Conservation (phyloP, 2,888 invertebrate species). For the Brenthis hecate region DNA sequence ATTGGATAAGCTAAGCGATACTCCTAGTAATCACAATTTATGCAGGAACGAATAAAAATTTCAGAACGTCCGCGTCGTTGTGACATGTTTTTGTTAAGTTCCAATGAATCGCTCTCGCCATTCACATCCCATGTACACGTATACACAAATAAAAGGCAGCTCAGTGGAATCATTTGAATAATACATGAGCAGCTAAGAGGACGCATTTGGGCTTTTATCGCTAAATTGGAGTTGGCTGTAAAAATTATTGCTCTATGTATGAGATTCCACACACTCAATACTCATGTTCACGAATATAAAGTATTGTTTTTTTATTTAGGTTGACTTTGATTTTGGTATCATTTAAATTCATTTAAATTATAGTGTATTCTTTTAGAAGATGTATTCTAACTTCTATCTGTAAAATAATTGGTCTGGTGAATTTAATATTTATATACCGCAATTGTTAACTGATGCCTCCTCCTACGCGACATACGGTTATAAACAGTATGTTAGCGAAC, state of each 20-base stretch:
- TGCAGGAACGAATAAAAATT: neutral
- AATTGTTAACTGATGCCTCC: too few relatives aligned
- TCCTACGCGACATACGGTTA: too few relatives aligned
- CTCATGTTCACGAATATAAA: neutral
- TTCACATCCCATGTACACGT: constrained; percentile 44
- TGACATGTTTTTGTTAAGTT: constrained; percentile 13
- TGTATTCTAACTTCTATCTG: too few relatives aligned
- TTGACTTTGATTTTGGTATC: neutral
- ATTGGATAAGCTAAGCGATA: too few relatives aligned
- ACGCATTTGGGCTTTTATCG: constrained; percentile 50
- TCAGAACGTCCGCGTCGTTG: neutral
- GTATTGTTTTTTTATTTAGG: neutral
- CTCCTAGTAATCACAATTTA: too few relatives aligned
- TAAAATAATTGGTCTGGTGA: too few relatives aligned
- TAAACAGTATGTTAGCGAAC: neutral
- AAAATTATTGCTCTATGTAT: constrained; percentile 41
- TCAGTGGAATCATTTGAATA: constrained; percentile 62
- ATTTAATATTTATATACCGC: too few relatives aligned
- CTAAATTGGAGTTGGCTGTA: constrained; percentile 53
- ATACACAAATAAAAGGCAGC: constrained; percentile 52
- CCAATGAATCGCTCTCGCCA: constrained; percentile 19
- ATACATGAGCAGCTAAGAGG: constrained; percentile 60
- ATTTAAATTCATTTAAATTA: too few relatives aligned
- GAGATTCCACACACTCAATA: constrained; percentile 20
- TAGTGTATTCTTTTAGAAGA: too few relatives aligned